These are phyloP conservation scores for Dryas iulia DNA, from an alignment of 1,140 invertebrate genomes.

Conservation along the genomic window DNA sequence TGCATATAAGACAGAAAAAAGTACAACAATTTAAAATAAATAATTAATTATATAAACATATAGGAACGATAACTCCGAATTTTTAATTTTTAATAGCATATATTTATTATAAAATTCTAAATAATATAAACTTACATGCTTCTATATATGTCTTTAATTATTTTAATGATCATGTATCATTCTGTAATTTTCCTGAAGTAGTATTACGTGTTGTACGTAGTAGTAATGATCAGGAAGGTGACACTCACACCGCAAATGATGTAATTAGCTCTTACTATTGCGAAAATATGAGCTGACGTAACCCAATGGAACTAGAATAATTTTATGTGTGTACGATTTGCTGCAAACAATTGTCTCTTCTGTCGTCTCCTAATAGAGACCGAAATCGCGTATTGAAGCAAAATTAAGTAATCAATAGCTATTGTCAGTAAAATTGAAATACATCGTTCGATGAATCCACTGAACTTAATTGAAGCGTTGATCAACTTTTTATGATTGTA, in stretches of 20 bases:
- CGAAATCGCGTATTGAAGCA: background rate
- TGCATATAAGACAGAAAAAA: background rate
- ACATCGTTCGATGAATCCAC: conserved; percentile 2
- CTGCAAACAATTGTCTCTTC: background rate
- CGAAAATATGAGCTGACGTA: conserved; percentile 34
- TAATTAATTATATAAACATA: background rate
- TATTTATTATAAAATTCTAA: background rate
- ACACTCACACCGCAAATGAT: conserved; percentile 44
- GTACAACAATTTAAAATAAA: background rate
- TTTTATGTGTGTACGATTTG: background rate
- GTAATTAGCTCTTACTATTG: conserved; percentile 55
- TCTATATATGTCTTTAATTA: background rate
- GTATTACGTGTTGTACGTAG: conserved; percentile 32
- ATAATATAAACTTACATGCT: too few species aligned
- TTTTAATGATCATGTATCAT: background rate
- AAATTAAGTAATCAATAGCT: conserved; percentile 1
- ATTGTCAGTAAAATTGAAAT: conserved; percentile 2
- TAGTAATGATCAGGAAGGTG: conserved; percentile 42
- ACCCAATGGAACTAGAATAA: conserved; percentile 2
- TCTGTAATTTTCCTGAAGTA: conserved; percentile 14
- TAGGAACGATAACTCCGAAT: background rate
- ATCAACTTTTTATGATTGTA: conserved; percentile 1
- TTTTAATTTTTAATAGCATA: background rate
- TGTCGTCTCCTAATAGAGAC: background rate
- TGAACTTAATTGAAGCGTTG: background rate